These are phyloP conservation scores for Odontomyia ornata DNA, from an alignment of 2,888 invertebrate genomes.

Conservation along the genomic window DNA sequence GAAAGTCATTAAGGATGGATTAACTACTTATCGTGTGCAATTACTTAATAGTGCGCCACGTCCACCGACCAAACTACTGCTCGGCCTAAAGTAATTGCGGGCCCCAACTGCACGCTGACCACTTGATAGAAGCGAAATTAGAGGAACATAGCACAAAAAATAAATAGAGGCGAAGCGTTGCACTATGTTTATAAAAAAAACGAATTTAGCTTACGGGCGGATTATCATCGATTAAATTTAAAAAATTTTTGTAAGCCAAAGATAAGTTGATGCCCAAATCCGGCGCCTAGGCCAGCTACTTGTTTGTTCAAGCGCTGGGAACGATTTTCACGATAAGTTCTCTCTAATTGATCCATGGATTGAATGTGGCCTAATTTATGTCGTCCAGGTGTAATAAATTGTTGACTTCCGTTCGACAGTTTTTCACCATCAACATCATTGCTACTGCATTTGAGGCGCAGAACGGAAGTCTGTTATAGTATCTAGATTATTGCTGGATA, in stretches of 20 bases:
- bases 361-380: slow-evolving; percentile 14
- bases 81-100: background rate
- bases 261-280: background rate
- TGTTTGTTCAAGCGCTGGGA: background rate
- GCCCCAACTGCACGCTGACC: background rate
- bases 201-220: background rate
- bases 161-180: background rate
- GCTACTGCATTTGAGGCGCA: background rate
- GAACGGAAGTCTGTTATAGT: background rate
- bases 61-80: background rate
- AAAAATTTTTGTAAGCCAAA: background rate
- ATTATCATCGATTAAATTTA: slow-evolving; percentile 7
- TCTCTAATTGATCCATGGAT: background rate
- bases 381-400: slow-evolving; percentile 3
- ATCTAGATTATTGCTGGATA: background rate
- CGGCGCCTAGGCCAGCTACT: background rate
- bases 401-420: background rate
- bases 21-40: slow-evolving; percentile 36
- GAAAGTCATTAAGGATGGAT: slow-evolving; percentile 34
- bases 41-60: slow-evolving; percentile 12
- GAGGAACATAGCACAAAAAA: background rate
- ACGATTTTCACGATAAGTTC: background rate
- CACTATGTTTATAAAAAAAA: background rate
- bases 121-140: background rate
- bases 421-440: background rate